Evolutionary conservation across 2,113 vertebrate species (phyloP), one percentile per base, ranked within the genome.

Genomic region (Onychorhynchus coronatus): DNA sequence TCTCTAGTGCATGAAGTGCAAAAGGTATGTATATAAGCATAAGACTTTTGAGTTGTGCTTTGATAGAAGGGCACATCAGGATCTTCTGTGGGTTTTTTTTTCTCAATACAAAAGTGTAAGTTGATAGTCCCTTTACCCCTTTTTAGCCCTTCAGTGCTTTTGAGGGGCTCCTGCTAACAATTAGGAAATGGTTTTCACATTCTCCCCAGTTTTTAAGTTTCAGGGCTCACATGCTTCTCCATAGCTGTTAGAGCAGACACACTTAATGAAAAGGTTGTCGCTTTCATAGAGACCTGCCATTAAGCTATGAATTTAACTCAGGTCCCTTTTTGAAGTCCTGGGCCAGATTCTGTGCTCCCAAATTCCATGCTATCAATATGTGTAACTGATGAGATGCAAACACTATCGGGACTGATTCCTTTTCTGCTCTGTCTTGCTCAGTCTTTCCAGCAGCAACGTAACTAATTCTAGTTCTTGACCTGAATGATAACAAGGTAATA

Each of bases 401-500:
- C 41, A 68, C 12, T 90, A 81, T 33, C 66, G 68, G 53, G 56
- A 84, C 49, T 79, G 39, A 78, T 63, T 89, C 83, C 70, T 95
- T 89, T 92, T 77, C 91, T 95, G 71, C 78, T 89, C 73, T 96
- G 39, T 94, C 83, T 85, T 80, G 62, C 71, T 92, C 71, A 93
- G 66, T 83, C 76, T 89, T 93, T 91, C 87, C 71, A 94, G 67
- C 85, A 91, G 88, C 72, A 80, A 42, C 41, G 33, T 87, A 96
- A 93, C 92, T 93, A 93, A 95, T 96, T 92, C 85, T 86, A 62
- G 68, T 80, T 95, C 49, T 88, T 94, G 77, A 84, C 86, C 47
- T 85, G 89, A 96, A 95, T 94, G 95, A 77, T 95, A 92, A 91
- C 61, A 89, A 91, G 88, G 79, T 90, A 88, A 92, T 72, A 84